Evolutionary conservation across 2,113 vertebrate species (phyloP).

Genomic region (Prolemur simus): DNA sequence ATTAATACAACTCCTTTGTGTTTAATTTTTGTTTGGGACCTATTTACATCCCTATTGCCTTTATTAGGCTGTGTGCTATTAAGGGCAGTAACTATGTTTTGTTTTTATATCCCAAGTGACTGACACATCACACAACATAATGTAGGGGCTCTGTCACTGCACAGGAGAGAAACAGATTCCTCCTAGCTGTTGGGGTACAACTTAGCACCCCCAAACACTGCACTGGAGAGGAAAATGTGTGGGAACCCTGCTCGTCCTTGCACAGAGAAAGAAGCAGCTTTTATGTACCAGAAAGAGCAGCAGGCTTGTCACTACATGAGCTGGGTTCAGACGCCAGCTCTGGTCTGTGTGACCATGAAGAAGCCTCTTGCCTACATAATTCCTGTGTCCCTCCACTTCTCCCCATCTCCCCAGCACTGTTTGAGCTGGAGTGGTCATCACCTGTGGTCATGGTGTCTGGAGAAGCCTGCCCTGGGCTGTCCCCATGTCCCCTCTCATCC

Average conservation of each 20-base stretch:
- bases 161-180: not conserved
- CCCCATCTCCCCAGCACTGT: not conserved
- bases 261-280: not conserved
- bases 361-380: not conserved
- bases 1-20: not conserved
- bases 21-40: not conserved
- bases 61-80: not conserved
- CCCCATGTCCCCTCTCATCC: not conserved
- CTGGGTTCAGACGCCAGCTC: not conserved
- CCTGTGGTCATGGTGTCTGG: too few species aligned
- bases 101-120: not conserved
- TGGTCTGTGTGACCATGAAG: not conserved
- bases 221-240: not conserved
- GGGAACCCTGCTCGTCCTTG: not conserved
- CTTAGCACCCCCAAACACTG: not conserved
- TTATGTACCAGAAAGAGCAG: not conserved
- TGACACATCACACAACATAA: not conserved
- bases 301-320: not conserved
- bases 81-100: not conserved
- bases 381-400: not conserved
- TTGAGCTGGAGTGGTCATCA: not conserved
- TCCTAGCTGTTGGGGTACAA: accelerated
- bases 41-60: not conserved
- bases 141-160: too few species aligned
- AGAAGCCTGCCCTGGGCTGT: not conserved